Evolutionary conservation across 2,888 invertebrate genomes (phyloP), one percentile per base, ranked within the genome.

Genomic region (Gnatocerus cornutus): DNA sequence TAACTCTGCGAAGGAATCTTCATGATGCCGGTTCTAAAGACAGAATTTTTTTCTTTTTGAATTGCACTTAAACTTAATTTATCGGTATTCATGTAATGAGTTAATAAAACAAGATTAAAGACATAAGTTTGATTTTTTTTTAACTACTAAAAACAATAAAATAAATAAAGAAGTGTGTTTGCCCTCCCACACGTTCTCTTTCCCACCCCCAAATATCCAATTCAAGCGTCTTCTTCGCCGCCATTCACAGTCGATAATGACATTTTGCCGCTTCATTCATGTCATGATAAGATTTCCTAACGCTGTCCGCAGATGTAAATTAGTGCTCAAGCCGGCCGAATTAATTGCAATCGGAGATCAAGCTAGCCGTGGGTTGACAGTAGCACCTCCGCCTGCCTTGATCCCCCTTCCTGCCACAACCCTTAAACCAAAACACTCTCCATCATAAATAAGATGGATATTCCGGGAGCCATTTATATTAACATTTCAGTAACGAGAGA

Each of bases 331-430:
- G 79, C 81, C 80, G 82, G 80, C 79, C 81, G 79, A 80, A 83
- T 84, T 84, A 84, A 84, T 83, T 84, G 83, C 83, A 81, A 83
- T 83, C 81, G 82, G 83, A 83, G 83, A 83, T 83, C 83, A 79
- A 77, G 82, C 81, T 80, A 76, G 80, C 80, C 81, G 74, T 78
- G 78, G 78, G 78, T 78, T 80, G 78, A 78, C 77, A 76, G 75
- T 78, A 73, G 75, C 78, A 77, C 72, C 74, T 73, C 67, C 71
- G 63, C 68, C 65, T 63, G 61, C 48, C 61, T 61, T 48, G 29
- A 65, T 53, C 45, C 37, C 50, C 61, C 37, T 61, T 59, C 33
- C 59, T 46, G 59, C 50, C 50, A 39, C 61, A 61, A 50, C 61
- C 61, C 50, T 59, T 37, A 37, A 50, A 61, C 61, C 39, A 37